Conservation (phyloP, 2,888 invertebrate genomes). For the Tipula helvola region DNA sequence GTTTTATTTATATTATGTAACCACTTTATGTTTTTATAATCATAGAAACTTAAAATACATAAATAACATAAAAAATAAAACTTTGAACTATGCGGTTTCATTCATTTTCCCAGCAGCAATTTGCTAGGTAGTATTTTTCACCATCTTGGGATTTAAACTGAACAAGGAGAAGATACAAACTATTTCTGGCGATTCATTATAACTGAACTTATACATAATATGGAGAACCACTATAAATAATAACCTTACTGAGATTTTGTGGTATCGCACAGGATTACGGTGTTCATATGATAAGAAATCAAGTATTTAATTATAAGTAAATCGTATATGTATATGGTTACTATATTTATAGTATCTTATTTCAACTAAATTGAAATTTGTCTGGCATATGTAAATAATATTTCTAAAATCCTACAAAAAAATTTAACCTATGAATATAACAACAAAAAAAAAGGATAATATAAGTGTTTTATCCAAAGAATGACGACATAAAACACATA, state of each 20-base stretch:
- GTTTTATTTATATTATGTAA: not conserved
- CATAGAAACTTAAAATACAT: not conserved
- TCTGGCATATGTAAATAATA: not conserved
- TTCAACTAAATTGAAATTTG: not conserved
- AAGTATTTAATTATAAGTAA: no score
- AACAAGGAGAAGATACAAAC: not conserved
- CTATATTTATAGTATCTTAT: not conserved
- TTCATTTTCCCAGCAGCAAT: not conserved
- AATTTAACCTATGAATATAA: not conserved
- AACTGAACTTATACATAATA: not conserved
- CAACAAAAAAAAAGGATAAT: not conserved
- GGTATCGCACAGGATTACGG: not conserved
- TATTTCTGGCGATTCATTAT: not conserved
- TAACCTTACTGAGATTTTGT: not conserved
- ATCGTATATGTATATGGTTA: not conserved
- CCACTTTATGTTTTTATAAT: not conserved
- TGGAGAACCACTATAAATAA: not conserved
- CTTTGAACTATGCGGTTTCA: not conserved
- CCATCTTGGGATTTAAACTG: not conserved
- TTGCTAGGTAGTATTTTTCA: not conserved
- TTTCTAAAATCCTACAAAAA: not conserved
- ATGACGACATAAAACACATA: not conserved
- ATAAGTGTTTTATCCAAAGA: not conserved
- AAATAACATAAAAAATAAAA: not conserved
- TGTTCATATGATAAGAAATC: not conserved